phyloP scores from a whole-genome alignment of 2,888 invertebrate species.

The Plusia festucae region DNA sequence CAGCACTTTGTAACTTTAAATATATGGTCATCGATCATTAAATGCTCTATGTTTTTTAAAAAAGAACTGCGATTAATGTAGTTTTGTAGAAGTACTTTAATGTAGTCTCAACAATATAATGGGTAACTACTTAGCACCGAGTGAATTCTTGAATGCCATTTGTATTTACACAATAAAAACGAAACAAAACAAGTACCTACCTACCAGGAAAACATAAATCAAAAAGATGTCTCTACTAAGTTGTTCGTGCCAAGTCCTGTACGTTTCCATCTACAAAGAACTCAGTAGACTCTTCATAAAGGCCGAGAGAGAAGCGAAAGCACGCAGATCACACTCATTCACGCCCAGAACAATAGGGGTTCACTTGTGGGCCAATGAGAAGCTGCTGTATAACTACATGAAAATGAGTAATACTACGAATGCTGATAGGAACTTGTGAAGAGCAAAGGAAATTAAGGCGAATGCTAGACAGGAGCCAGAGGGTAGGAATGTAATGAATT shows the following conservation, averaged over 20 bases:
- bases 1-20: too few species aligned
- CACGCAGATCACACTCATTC: slow-evolving; percentile 63
- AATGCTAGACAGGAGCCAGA: slow-evolving; percentile 6
- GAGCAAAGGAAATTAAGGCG: background rate
- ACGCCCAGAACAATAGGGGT: slow-evolving; percentile 59
- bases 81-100: too few species aligned
- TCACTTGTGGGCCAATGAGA: slow-evolving; percentile 31
- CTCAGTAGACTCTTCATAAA: slow-evolving; percentile 7
- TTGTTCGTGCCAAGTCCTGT: slow-evolving; percentile 9
- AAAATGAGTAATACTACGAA: slow-evolving; percentile 6
- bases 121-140: too few species aligned
- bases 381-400: slow-evolving; percentile 21
- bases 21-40: too few species aligned
- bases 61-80: too few species aligned
- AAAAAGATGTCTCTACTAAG: slow-evolving; percentile 1
- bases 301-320: slow-evolving; percentile 36
- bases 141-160: background rate
- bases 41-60: background rate
- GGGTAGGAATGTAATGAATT: slow-evolving; percentile 27
- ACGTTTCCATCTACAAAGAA: slow-evolving; percentile 10
- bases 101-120: too few species aligned
- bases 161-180: background rate
- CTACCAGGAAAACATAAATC: slow-evolving; percentile 5
- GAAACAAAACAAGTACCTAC: background rate
- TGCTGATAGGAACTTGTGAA: too few species aligned